A percentile compares a stretch with the other conserved stretches of the same genome.
These are phyloP conservation scores for Ophion ventricosus DNA, from an alignment of 2,888 invertebrate genomes.

Conservation along the genomic window DNA sequence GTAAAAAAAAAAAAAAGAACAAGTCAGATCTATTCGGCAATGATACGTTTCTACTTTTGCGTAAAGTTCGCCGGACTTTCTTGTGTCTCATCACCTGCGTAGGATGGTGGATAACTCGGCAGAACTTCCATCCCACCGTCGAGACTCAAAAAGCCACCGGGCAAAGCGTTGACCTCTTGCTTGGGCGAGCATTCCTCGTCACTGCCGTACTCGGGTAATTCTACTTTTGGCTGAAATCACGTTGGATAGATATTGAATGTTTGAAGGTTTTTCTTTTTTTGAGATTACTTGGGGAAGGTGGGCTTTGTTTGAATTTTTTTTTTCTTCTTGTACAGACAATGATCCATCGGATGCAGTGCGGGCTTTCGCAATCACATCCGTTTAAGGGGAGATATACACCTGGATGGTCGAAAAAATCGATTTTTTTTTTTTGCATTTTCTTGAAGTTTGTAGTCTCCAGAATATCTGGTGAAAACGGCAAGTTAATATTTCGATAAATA, in stretches of 20 bases:
- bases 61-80: background rate
- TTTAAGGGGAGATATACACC: too few relatives aligned
- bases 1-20: background rate
- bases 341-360: too few relatives aligned
- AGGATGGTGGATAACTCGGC: slow-evolving; percentile 81
- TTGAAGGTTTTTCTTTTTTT: background rate
- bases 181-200: slow-evolving; percentile 86
- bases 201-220: slow-evolving; percentile 89
- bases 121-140: slow-evolving; percentile 83
- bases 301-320: slow-evolving; percentile 29
- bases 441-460: too few relatives aligned
- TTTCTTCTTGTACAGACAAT: slow-evolving; percentile 29
- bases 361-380: too few relatives aligned
- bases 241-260: background rate
- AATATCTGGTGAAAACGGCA: too few relatives aligned
- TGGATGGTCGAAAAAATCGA: too few relatives aligned
- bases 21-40: background rate
- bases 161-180: slow-evolving; percentile 81
- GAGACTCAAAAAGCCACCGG: slow-evolving; percentile 81
- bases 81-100: slow-evolving; percentile 76
- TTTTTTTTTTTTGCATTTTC: too few relatives aligned
- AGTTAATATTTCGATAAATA: too few relatives aligned
- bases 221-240: slow-evolving; percentile 87
- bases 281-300: background rate
- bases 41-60: background rate